A percentile compares a stretch with the other conserved stretches of the same genome.
Conservation (phyloP, 37 sponge, comb jelly and placozoan genomes). For the Beroe forskalii region DNA sequence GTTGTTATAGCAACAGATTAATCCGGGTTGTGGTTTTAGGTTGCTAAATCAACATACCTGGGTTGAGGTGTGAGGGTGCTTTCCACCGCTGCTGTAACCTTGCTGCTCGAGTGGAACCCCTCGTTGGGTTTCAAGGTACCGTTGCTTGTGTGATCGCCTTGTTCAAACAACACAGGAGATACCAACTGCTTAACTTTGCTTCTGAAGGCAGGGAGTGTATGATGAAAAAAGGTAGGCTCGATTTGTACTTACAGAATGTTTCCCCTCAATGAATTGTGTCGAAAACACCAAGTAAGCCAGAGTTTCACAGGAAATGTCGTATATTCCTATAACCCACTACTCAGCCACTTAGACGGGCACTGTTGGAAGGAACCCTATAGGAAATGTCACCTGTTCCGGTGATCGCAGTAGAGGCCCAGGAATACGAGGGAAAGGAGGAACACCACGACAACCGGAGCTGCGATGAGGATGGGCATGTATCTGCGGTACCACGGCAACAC, state of each 20-base stretch:
- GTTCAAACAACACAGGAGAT: background rate
- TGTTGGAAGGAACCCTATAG: too few species aligned
- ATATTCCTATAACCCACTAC: too few species aligned
- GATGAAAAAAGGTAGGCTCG: too few species aligned
- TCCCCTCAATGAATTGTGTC: too few species aligned
- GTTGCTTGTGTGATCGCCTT: slow-evolving; percentile 34
- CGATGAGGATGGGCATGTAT: slow-evolving; percentile 40
- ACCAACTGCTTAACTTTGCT: background rate
- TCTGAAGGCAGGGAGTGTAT: too few species aligned
- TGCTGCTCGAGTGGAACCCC: background rate
- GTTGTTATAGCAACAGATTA: too few species aligned
- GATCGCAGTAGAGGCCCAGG: slow-evolving; percentile 30
- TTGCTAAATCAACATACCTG: background rate
- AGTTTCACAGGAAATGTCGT: too few species aligned
- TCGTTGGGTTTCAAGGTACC: slow-evolving; percentile 8
- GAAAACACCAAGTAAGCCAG: too few species aligned
- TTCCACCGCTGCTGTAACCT: background rate
- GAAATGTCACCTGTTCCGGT: slow-evolving; percentile 33
- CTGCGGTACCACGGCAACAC: background rate
- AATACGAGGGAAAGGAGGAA: slow-evolving; percentile 14
- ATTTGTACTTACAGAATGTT: too few species aligned
- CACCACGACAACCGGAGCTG: slow-evolving; percentile 10
- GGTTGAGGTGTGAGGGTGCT: background rate
- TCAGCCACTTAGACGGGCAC: too few species aligned
- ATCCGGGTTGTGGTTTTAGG: too few species aligned